These are phyloP conservation scores for Lasioglossum marginatum DNA, from an alignment of 2,888 invertebrate species.

Conservation along the genomic window DNA sequence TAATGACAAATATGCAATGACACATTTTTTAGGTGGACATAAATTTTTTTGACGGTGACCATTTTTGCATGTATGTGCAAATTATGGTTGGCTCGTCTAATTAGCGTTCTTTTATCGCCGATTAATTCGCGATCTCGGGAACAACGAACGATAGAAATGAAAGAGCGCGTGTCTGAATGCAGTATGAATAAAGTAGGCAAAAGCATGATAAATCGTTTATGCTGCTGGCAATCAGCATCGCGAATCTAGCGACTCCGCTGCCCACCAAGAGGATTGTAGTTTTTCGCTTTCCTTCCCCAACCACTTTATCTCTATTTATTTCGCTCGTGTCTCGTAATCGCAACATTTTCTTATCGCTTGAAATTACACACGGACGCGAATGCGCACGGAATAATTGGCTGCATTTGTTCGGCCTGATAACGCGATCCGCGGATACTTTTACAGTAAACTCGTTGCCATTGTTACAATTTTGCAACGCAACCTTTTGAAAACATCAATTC, in stretches of 20 bases:
- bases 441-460: not conserved
- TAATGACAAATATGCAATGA: too few species aligned
- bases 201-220: slow-evolving; percentile 64
- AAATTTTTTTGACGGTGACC: too few species aligned
- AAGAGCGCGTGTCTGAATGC: slow-evolving; percentile 54
- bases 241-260: slow-evolving; percentile 36
- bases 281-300: slow-evolving; percentile 22
- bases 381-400: slow-evolving; percentile 53
- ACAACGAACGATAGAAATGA: slow-evolving; percentile 37
- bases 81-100: too few species aligned
- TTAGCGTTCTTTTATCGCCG: not conserved
- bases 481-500: not conserved
- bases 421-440: slow-evolving; percentile 35
- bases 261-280: slow-evolving; percentile 24
- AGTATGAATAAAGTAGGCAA: slow-evolving; percentile 64
- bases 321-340: slow-evolving; percentile 44
- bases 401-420: slow-evolving; percentile 51
- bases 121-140: slow-evolving; percentile 29
- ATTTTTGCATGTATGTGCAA: too few species aligned
- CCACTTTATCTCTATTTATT: slow-evolving; percentile 55
- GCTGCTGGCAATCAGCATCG: slow-evolving; percentile 41
- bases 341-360: slow-evolving; percentile 52
- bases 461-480: not conserved
- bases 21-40: too few species aligned
- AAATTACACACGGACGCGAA: slow-evolving; percentile 57